Percentiles rank a stretch among this genome's conserved stretches.
Evolutionary conservation across 2,888 invertebrate species (phyloP).

Genomic region (Tigriopus californicus): DNA sequence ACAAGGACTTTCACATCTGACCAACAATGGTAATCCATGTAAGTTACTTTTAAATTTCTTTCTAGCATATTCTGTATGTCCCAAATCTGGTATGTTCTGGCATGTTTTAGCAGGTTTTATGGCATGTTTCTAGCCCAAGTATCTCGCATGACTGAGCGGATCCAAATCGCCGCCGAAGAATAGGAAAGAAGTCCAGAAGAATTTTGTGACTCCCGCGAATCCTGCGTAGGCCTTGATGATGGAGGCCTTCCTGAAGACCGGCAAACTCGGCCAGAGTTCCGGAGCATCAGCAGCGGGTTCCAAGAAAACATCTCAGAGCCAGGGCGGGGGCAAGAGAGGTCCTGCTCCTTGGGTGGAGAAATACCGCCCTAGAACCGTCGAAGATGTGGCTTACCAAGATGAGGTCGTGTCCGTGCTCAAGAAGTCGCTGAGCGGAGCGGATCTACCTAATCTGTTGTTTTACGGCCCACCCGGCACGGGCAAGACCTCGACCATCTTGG

Average conservation of each 20-base stretch:
- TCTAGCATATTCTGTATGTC: too few species aligned
- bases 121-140: too few species aligned
- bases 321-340: slow-evolving; percentile 18
- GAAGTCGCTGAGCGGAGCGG: slow-evolving; percentile 55
- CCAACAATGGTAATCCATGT: too few species aligned
- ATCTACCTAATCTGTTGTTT: slow-evolving; percentile 77
- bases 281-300: slow-evolving; percentile 27
- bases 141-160: too few species aligned
- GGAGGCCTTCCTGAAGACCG: slow-evolving; percentile 65
- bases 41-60: too few species aligned
- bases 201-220: too few species aligned
- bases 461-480: slow-evolving; percentile 98
- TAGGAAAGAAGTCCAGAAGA: too few species aligned
- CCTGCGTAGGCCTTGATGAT: too few species aligned
- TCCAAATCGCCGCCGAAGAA: too few species aligned
- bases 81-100: too few species aligned
- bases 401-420: slow-evolving; percentile 85
- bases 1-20: too few species aligned
- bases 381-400: slow-evolving; percentile 87
- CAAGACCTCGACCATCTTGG: slow-evolving; percentile 91
- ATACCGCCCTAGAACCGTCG: slow-evolving; percentile 80
- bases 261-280: slow-evolving; percentile 36
- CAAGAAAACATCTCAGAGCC: slow-evolving; percentile 26
- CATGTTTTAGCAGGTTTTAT: too few species aligned
- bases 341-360: slow-evolving; percentile 63